phyloP scores from a whole-genome alignment of 2,113 vertebrate genomes.

The Ailurus styani region DNA sequence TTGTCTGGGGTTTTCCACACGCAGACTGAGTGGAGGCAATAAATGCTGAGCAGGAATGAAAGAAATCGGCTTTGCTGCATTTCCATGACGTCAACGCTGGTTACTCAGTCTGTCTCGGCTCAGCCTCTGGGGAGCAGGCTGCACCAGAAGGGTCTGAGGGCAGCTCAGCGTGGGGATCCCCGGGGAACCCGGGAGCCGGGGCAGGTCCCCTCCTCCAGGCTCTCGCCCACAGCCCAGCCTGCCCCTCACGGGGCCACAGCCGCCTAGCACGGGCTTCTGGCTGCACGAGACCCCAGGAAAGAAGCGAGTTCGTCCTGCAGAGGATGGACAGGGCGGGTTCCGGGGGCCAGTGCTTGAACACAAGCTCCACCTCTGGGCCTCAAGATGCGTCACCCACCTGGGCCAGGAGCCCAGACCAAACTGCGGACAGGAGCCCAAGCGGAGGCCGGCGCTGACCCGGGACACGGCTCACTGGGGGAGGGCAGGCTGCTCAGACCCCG shows the following conservation, averaged over 20 bases:
- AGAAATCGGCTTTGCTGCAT: neutral
- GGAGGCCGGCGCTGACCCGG: too few relatives aligned
- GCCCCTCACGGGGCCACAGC: rapidly evolving
- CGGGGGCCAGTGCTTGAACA: too few relatives aligned
- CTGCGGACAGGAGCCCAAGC: rapidly evolving
- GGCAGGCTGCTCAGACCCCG: neutral
- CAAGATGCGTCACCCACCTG: too few relatives aligned
- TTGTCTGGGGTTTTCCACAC: neutral
- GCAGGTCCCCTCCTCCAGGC: neutral
- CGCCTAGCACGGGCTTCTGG: neutral
- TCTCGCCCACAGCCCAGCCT: neutral
- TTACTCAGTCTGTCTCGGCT: rapidly evolving
- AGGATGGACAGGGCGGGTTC: neutral
- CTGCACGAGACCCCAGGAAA: neutral
- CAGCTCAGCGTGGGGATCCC: too few relatives aligned
- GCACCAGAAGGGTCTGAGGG: neutral
- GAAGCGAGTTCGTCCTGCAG: neutral
- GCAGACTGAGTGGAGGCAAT: too few relatives aligned
- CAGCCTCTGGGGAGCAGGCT: neutral
- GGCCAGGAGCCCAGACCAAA: neutral
- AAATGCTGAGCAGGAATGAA: neutral
- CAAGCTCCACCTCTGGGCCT: rapidly evolving
- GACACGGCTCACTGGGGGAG: rapidly evolving
- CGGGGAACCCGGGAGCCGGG: neutral
- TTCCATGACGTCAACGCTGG: neutral